Base-by-base conservation (phyloP, 2,888 invertebrate genomes). In the Cephus pulcher region DNA sequence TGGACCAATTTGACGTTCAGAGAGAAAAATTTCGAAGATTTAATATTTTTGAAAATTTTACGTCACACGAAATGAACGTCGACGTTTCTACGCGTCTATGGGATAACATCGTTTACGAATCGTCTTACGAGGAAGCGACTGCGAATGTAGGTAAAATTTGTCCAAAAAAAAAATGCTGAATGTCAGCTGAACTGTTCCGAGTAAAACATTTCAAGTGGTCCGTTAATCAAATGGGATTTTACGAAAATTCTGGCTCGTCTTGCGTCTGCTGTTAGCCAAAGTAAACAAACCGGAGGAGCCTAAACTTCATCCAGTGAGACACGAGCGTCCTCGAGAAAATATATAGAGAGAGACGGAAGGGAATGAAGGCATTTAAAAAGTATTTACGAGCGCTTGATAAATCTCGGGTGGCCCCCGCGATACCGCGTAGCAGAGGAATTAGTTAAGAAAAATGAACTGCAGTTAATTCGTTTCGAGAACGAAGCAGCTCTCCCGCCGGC, bases 201-300 rank as follows among this genome's bases (percentile, higher is more conserved):
- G 40, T 56, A 56, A 23, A 56, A 56, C 9, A 56, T 9, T 56
- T 56, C 23, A 56, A 56, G 23, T 23, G 40, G 23, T 33, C 12
- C 32, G 32, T 71, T 71, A 71, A 71, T 71, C 71, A 71, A 56
- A 71, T 71, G 12, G 32, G 71, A 71, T 71, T 71, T 71, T 32
- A 6, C 12, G 71, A 71, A 71, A 71, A 71, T 30, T 33, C 32
- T 71, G 32, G 71, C 71, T 71, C 32, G 30, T 4, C n/a, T 71
- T 71, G 12, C 71, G 71, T 71, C 12, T 33, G 71, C 12, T 56
- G 32, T 33, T 33, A 33, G 30, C 71, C 71, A 71, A 71, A 32
- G 71, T 30, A 71, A 71, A 71, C 71, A 33, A 71, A 33, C 12
- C 23, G 32, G 71, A 32, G 32, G 32, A 71, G 32, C 32, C 32